Evolutionary conservation across 2,888 invertebrate genomes (phyloP).

Genomic region (Euclidia mi): DNA sequence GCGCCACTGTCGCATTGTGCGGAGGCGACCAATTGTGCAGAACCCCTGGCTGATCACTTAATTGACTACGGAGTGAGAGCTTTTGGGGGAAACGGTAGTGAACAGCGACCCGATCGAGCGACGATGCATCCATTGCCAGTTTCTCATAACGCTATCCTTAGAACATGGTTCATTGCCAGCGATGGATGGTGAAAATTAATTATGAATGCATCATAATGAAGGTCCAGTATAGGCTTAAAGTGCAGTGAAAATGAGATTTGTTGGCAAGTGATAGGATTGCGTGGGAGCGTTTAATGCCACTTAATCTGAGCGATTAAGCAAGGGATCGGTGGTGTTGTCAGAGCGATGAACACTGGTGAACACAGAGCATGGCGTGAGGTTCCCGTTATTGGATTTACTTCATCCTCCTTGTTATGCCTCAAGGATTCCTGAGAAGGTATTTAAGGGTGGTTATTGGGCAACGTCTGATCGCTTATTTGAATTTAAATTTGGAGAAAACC

Average conservation of each 20-base stretch:
- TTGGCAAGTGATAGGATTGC: constrained; percentile 83
- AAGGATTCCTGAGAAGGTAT: too few relatives aligned
- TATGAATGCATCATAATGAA: constrained; percentile 31
- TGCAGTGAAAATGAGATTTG: constrained; percentile 87
- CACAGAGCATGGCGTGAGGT: constrained; percentile 55
- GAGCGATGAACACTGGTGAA: constrained; percentile 42
- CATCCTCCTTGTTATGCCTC: constrained; percentile 14
- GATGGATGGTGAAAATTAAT: constrained; percentile 48
- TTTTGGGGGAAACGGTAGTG: constrained; percentile 68
- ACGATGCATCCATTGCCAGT: constrained; percentile 57
- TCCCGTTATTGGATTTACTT: constrained; percentile 66
- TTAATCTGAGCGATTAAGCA: constrained; percentile 81
- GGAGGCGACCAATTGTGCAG: constrained; percentile 88
- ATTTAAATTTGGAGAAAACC: too few relatives aligned
- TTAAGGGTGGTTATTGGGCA: too few relatives aligned
- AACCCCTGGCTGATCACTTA: constrained; percentile 89
- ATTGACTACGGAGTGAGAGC: constrained; percentile 86
- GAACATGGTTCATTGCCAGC: constrained; percentile 10
- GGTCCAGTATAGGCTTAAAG: constrained; percentile 73
- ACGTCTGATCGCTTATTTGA: too few relatives aligned
- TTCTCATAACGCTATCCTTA: background rate
- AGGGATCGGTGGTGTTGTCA: constrained; percentile 61
- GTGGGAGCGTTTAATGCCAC: constrained; percentile 80
- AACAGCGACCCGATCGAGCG: constrained; percentile 30
- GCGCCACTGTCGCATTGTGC: constrained; percentile 82